A percentile compares a stretch with the other conserved stretches of the same genome.
Evolutionary conservation across 35 echinoderm and acorn worm genomes (phyloP).

Genomic region (Hemicentrotus pulcherrimus): DNA sequence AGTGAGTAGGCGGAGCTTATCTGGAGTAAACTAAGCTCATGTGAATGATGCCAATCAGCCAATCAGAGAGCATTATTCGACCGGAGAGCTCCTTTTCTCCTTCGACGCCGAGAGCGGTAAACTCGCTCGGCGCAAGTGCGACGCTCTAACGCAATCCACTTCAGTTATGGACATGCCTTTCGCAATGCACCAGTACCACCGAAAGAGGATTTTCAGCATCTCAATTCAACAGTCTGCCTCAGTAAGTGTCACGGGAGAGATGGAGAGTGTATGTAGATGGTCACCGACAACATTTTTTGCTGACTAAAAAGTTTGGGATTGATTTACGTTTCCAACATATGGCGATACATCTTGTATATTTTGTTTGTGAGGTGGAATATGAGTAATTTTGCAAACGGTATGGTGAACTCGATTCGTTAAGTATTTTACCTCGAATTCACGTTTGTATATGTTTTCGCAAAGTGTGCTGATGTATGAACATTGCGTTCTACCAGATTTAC

Average conservation of each 20-base stretch:
- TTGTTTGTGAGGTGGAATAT: neutral
- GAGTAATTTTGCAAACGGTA: neutral
- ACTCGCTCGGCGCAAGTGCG: neutral
- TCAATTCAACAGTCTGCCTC: neutral
- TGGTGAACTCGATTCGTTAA: neutral
- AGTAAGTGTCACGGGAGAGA: neutral
- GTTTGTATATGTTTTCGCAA: neutral
- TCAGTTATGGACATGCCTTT: neutral
- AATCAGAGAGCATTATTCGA: neutral
- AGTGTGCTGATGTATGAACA: too few species aligned
- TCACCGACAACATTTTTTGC: neutral
- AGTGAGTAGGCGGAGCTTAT: neutral
- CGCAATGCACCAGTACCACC: neutral
- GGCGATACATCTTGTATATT: neutral
- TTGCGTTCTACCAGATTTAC: too few species aligned
- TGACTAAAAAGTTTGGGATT: neutral
- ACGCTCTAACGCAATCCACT: neutral
- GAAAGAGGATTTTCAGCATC: neutral
- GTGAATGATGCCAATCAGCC: neutral
- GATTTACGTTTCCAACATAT: neutral
- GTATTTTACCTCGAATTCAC: neutral
- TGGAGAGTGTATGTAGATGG: neutral
- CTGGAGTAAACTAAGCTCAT: neutral
- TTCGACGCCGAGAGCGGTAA: conserved; percentile 14
- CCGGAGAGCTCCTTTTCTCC: neutral